Base-by-base conservation (phyloP, 35 echinoderm and acorn worm species). In the Diadema setosum region DNA sequence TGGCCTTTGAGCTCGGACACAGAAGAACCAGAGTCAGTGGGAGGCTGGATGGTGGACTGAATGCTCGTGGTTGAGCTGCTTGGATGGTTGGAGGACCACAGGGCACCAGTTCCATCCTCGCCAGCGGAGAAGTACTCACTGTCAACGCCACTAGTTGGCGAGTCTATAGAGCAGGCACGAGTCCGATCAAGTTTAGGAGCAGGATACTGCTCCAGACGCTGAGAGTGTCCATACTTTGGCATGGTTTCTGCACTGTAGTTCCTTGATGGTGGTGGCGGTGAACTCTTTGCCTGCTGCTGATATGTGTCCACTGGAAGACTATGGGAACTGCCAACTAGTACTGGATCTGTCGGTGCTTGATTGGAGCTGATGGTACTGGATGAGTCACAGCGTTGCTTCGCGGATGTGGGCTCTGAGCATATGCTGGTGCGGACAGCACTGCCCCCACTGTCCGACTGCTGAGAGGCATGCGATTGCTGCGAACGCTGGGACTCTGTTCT, bases 91-190 rank as follows among this genome's bases (percentile, higher is more conserved):
- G 73, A 34, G 24, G 73, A 7, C 44, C 45, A 5, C 27, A 23
- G 80, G 20, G 65, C 41, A 15, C 37, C 5, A 82, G 73, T 52
- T 20, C 39, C 3, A 75, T 96, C 90, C 35, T 98, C 96, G 39
- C 87, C 88, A 17, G 96, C 96, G 5, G 96, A 98, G 85, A 81
- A 98, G 81, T 94, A 98, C 58, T 98, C 96, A 49, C 92, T 91
- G 61, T 95, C 93, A 12, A 89, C 90, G 29, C 82, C 75, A 65
- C 93, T 95, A 18, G 57, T 64, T 35, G 83, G 61, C 25, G 83
- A 86, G 61, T 86, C 83, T 44, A 82, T 45, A 9, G 81, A 82
- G 61, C 80, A 39, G 25, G 60, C 37, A 33, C 74, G 70, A 6
- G 42, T 40, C 15, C 55, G 24, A 24, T 83, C 80, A 26, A 2